Evolutionary conservation across 1,140 invertebrate genomes (phyloP), one percentile per base, ranked within the genome.

Genomic region (Yoshiicerus persimilis): DNA sequence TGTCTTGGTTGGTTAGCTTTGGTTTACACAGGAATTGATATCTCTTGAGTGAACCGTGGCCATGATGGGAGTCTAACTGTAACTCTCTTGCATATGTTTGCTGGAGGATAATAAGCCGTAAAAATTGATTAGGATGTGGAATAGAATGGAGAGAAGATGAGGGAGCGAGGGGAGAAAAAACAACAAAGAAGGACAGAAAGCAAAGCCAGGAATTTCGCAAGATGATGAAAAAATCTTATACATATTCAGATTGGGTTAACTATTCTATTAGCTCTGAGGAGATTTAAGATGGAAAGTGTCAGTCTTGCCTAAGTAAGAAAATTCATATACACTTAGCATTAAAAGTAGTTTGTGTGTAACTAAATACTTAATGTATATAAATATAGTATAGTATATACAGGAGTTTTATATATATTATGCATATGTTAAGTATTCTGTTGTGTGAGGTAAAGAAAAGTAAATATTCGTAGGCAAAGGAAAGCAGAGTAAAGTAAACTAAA

Each of bases 101-200:
- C 75, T 80, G 1, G 75, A 80, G 75, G 75, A 80, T 80, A 80
- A 80, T 80, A 80, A 80, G 75, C 75, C 75, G 75, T 80, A 80
- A 80, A 80, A 80, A 80, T 80, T 80, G 75, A 80, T 80, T 80
- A 80, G 75, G 75, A 80, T 80, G 32, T 80, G 75, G 75, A 80
- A 36, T n/a, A 13, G 62, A 66, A 66, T 66, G 3, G 62, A n/a
- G n/a, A 36, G 32, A 27, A 34, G 34, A 70, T 30, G 25, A 27
- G 11, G 25, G 66, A 70, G 66, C 13, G 25, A 70, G 66, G 11
- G 66, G 75, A 80, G 75, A 23, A 80, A 32, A 80, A 80, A 80
- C 75, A 80, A 80, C 75, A 80, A 80, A 80, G 70, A 77, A 23
- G 32, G 20, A n/a, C 27, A 75, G 8, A 62, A 23, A 64, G 62